Evolutionary conservation across 2,113 vertebrate genomes (phyloP), one percentile per base, ranked within the genome.

Genomic region (Microtus richardsoni): DNA sequence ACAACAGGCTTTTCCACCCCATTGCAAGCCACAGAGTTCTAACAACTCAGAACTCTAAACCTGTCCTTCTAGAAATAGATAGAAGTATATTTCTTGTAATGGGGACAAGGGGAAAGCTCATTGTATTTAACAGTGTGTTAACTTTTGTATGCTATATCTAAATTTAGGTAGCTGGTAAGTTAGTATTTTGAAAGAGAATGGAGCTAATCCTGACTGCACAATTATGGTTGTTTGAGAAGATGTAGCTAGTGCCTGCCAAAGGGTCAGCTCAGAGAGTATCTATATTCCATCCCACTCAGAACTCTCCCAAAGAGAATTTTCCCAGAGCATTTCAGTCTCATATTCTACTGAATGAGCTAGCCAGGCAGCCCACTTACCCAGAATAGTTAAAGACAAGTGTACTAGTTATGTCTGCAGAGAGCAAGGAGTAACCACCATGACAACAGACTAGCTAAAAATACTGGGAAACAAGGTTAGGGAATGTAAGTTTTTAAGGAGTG

Each of bases 141-240:
- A 33, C 75, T 64, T 88, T 84, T 64, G 79, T 86, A 78, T 89
- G 14, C 77, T 82, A 41, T 14, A 88, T 87, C 41, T 89, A 86
- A n/a, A 66, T 58, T 93, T n/a, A 52, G 2, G 68, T 12, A 89
- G 28, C 68, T 39, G 30, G 7, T 52, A 66, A 52, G 0, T 52
- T 17, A 26, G 21, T 26, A n/a, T 83, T 83, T 41, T 60, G 78
- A 24, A 80, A 19, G 14, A 9, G 4, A 62, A 62, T 83, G 24
- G 3, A 39, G 39, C 39, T 60, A 60, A 28, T 82, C 36, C 36
- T 28, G 54, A 41, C 39, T 0, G 5, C 14, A 64, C 39, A 30
- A 7, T 66, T 62, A 66, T 22, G 10, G 22, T 30, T 49, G 44
- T 22, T 66, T 49, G 16, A 44, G 12, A 49, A 49, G 62, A 86